phyloP scores from a whole-genome alignment of 2,113 vertebrate species.

The Indicator maculatus region DNA sequence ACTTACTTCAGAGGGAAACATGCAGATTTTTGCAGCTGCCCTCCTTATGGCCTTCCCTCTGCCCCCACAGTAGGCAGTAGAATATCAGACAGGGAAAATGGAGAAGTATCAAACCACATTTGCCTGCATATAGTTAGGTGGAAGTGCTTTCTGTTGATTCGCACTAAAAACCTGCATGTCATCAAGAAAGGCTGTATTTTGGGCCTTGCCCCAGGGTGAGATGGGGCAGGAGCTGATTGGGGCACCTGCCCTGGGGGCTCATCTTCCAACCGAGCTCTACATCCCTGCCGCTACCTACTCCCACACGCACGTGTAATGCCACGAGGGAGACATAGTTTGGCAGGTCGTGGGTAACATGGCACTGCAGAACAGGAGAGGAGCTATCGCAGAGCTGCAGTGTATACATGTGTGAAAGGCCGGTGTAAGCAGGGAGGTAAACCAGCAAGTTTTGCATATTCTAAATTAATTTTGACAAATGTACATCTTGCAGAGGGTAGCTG shows the following conservation, averaged over 20 bases:
- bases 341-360: constrained; percentile 44
- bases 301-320: constrained; percentile 29
- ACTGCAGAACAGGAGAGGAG: constrained; percentile 14
- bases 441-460: neutral
- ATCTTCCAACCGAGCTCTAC: neutral
- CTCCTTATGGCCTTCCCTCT: constrained; percentile 66
- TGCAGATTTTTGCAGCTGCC: constrained; percentile 67
- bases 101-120: constrained; percentile 20
- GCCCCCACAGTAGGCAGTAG: constrained; percentile 62
- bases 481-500: constrained; percentile 20
- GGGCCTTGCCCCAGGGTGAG: neutral
- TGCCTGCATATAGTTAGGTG: neutral
- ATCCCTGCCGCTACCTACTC: neutral
- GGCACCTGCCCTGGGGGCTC: neutral
- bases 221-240: neutral
- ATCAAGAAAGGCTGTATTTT: neutral
- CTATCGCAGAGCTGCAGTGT: constrained; percentile 16
- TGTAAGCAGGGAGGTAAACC: constrained; percentile 14
- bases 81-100: constrained; percentile 50
- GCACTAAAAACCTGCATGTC: neutral
- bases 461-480: constrained; percentile 53
- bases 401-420: neutral
- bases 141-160: neutral
- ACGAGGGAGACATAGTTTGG: constrained; percentile 40
- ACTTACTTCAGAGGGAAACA: constrained; percentile 54